Evolutionary conservation across 2,888 invertebrate genomes (phyloP).

Genomic region (Lithophane socia): DNA sequence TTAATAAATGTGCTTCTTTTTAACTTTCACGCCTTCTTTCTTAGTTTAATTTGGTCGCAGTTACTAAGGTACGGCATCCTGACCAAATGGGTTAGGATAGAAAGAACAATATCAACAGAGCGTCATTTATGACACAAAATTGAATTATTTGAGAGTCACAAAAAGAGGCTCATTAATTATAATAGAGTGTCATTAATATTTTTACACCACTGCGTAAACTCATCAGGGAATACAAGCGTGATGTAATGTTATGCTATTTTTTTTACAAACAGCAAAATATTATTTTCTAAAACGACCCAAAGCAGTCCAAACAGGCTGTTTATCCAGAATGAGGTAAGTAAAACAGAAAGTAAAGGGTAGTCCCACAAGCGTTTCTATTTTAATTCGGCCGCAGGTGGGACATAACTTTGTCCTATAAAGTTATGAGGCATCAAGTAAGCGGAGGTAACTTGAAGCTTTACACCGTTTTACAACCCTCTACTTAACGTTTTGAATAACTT

Average conservation of each 20-base stretch:
- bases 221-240: not conserved
- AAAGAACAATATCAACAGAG: no score
- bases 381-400: conserved; percentile 68
- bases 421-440: conserved; percentile 64
- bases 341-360: conserved; percentile 42
- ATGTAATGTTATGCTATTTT: not conserved
- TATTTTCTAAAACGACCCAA: conserved; percentile 1
- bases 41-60: no score
- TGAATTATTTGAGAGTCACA: no score
- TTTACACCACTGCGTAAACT: no score
- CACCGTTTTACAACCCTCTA: conserved; percentile 56
- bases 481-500: conserved; percentile 61
- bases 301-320: conserved; percentile 20
- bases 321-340: conserved; percentile 34
- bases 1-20: no score
- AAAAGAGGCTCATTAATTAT: no score
- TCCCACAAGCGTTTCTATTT: conserved; percentile 57
- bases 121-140: no score
- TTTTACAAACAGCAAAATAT: no score
- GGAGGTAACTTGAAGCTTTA: conserved; percentile 51
- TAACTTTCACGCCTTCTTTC: no score
- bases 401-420: conserved; percentile 64
- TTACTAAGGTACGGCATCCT: no score
- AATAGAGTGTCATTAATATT: no score
- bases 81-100: no score